Base-by-base conservation (phyloP, 1,140 invertebrate species). In the Hylaeus anthracinus region DNA sequence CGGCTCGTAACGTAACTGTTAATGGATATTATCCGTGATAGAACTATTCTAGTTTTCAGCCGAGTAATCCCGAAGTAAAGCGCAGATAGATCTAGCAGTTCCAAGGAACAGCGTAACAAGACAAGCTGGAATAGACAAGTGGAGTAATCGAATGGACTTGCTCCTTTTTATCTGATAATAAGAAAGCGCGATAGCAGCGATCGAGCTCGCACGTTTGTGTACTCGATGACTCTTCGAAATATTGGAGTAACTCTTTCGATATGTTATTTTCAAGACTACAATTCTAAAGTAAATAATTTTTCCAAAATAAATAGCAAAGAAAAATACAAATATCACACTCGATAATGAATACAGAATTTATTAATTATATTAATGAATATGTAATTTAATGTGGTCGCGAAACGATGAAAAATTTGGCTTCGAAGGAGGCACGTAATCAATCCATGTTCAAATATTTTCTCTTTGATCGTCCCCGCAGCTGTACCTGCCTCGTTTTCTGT, bases 41-140 rank as follows among this genome's bases (percentile, higher is more conserved):
- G 75, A 78, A 78, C 75, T 78, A 78, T 72, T 78, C 75, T 78
- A 78, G 75, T 78, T 78, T 78, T 78, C 75, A 78, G 67, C 75
- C 67, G 58, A 63, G 75, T 78, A 78, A 78, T 78, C 75, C 75
- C 45, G 75, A 78, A 78, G 75, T 78, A 78, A 78, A 78, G 75
- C 75, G 75, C 75, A 9, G 67, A 78, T 78, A 78, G 75, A 78
- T 78, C 75, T 78, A 78, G n/a, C 75, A 78, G 75, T 78, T 78
- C 58, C 75, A 51, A 78, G 67, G 61, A 63, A 72, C 75, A 71
- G 67, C 56, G 75, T 72, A 78, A 78, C 72, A 78, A 78, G 75
- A 78, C 67, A 78, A 78, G 75, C 45, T 78, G 67, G 75, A 78
- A 78, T 78, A 78, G 58, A 53, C 48, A 78, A 61, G 67, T 78